Evolutionary conservation across 2,113 vertebrate genomes (phyloP), one percentile per base, ranked within the genome.

Genomic region (Pimephales promelas): DNA sequence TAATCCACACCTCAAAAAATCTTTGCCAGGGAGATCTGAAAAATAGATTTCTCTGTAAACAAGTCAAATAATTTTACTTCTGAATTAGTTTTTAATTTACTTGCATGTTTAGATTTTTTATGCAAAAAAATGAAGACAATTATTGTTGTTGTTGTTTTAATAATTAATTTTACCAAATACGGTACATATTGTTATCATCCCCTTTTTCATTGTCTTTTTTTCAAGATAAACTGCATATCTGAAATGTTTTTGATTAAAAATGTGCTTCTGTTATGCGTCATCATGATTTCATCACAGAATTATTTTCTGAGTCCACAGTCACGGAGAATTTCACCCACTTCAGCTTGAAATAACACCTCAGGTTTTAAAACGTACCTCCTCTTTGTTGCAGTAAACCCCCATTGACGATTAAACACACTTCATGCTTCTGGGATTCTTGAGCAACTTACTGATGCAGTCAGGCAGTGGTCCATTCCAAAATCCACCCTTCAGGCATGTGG

Each of bases 401-500:
- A 82, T 45, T 79, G 72, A 85, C 14, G 64, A 75, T 87, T 79
- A 49, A 73, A 14, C 45, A 77, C 81, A 70, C 16, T 83, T 81
- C 62, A 81, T 71, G 40, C 71, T 83, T 81, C 75, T 77, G 24
- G 43, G 13, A 22, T 34, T 49, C 36, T 49, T 20, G n/a, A 40
- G 52, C 40, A 28, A 88, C 94, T 36, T 90, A 94, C 92, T 71
- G 70, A 79, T 88, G 74, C 91, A 92, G 8, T 79, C 31, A 1
- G 92, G 91, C 90, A 89, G 71, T 0, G 83, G 83, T 40, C 36
- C 90, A 85, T 91, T 89, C 93, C 93, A 94, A 13, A 90, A 90
- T 20, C 91, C 93, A 1, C 89, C 88, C 75, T 83, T 92, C 10
- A 88, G 90, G 77, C 92, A 93, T 28, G 88, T 84, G 0, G 83